A percentile compares a stretch with the other conserved stretches of the same genome.
Conservation (phyloP, 2,888 invertebrate species). For the Drosophila anomalipes region DNA sequence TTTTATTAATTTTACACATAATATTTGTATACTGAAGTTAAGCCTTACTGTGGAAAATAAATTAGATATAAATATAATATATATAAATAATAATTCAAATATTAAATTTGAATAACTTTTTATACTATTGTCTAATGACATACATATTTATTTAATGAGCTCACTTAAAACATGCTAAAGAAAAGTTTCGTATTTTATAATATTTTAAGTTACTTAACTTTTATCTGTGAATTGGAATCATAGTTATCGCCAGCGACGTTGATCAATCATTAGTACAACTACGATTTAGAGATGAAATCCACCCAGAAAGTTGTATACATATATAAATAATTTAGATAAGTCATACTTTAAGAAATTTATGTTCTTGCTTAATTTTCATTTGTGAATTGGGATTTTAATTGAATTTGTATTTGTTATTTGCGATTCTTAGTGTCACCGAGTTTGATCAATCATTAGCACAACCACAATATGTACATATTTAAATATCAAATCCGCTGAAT, state of each 20-base stretch:
- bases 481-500: conserved; percentile 27
- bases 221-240: background rate
- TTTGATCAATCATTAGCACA: conserved; percentile 12
- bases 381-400: background rate
- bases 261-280: conserved; percentile 6
- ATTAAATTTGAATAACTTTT: background rate
- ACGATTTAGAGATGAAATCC: background rate
- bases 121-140: background rate
- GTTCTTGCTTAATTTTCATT: background rate
- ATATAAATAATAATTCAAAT: background rate
- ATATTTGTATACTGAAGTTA: background rate
- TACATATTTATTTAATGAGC: background rate
- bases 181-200: background rate
- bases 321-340: background rate
- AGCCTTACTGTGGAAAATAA: background rate
- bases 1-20: fast-evolving
- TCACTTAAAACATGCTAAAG: background rate
- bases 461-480: conserved; percentile 3
- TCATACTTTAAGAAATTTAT: background rate
- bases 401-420: background rate
- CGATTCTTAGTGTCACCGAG: background rate
- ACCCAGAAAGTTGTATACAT: background rate
- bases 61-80: background rate
- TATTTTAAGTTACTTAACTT: background rate
- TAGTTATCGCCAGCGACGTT: background rate